phyloP scores from a whole-genome alignment of 2,888 invertebrate genomes.

The Baccha elongata region DNA sequence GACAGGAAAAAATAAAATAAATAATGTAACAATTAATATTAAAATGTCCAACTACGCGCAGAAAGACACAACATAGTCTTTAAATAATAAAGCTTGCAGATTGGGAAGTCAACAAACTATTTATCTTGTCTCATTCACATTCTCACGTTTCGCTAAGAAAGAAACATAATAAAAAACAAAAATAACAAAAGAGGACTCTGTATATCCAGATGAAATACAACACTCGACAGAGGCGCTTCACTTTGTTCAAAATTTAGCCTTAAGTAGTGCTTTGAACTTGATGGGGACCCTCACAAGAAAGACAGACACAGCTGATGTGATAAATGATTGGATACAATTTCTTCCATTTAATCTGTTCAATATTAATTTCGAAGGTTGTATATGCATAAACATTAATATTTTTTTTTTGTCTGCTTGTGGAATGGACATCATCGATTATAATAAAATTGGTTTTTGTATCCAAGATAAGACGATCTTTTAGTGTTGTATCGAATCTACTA shows the following conservation, averaged over 20 bases:
- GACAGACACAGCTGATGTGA: constrained; percentile 28
- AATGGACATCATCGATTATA: constrained; percentile 4
- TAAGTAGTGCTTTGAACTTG: constrained; percentile 70
- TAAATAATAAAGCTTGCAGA: constrained; percentile 47
- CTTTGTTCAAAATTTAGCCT: constrained; percentile 36
- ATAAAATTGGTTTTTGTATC: background rate
- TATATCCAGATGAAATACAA: background rate
- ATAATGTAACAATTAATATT: constrained; percentile 56
- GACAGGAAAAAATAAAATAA: constrained; percentile 22
- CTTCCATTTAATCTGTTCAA: constrained; percentile 12
- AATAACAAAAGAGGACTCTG: background rate
- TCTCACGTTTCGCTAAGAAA: constrained; percentile 44
- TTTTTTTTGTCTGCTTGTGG: background rate
- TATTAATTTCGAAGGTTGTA: constrained; percentile 26
- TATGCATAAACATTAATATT: constrained; percentile 20
- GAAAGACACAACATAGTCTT: constrained; percentile 5
- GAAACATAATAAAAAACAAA: background rate
- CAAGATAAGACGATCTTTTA: too few species aligned
- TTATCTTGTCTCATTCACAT: constrained; percentile 65
- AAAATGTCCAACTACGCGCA: constrained; percentile 30
- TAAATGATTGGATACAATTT: constrained; percentile 48
- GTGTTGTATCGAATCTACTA: too few species aligned
- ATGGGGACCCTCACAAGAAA: constrained; percentile 25
- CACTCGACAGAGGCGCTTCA: constrained; percentile 40
- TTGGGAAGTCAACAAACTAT: constrained; percentile 71